Conservation (phyloP, 35 echinoderm and acorn worm species). For the Apostichopus californicus region DNA sequence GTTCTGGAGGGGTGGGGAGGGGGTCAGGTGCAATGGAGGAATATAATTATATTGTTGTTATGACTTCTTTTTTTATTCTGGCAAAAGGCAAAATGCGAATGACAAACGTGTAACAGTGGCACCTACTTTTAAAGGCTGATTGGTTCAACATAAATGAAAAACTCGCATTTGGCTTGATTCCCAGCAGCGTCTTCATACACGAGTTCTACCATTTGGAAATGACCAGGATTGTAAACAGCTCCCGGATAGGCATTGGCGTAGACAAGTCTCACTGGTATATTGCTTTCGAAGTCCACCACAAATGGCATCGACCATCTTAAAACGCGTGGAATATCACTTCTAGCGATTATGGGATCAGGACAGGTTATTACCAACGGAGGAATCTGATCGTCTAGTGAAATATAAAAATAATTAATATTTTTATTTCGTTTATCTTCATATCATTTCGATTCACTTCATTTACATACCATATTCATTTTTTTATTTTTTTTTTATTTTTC, state of each 20-base stretch:
- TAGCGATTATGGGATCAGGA: background rate
- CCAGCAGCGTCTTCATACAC: constrained; percentile 7
- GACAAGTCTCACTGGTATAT: background rate
- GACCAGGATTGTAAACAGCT: background rate
- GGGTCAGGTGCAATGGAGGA: too few relatives aligned
- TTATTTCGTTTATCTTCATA: too few relatives aligned
- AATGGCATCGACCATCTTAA: background rate
- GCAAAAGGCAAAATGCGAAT: too few relatives aligned
- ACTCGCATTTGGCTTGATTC: background rate
- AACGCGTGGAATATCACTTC: background rate
- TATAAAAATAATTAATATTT: too few relatives aligned
- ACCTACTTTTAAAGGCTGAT: background rate
- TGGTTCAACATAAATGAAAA: background rate
- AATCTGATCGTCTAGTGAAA: background rate
- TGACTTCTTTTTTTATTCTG: too few relatives aligned
- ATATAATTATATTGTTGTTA: too few relatives aligned
- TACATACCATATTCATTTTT: background rate
- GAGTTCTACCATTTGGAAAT: background rate
- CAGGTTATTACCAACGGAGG: background rate
- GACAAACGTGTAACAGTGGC: too few relatives aligned
- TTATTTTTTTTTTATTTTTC: background rate
- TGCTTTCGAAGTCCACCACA: background rate
- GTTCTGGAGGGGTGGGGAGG: too few relatives aligned
- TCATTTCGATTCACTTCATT: too few relatives aligned
- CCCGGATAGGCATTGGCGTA: background rate